Evolutionary conservation across 2,113 vertebrate species (phyloP).

Genomic region (Phasianus colchicus): DNA sequence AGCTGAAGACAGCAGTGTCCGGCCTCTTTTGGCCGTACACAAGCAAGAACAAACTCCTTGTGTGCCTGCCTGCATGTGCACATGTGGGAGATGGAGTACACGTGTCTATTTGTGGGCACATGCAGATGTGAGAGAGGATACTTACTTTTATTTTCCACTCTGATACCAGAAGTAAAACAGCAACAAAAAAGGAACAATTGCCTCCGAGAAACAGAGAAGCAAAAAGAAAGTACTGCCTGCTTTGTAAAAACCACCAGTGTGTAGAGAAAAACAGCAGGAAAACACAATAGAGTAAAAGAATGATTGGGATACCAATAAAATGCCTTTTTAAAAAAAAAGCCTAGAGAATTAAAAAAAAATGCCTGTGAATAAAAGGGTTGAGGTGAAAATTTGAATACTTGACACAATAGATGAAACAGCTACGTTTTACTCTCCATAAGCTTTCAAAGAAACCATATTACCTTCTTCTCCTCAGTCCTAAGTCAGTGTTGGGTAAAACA

Average conservation of each 20-base stretch:
- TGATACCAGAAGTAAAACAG: not conserved
- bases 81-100: not conserved
- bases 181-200: not conserved
- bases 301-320: not conserved
- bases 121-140: accelerated
- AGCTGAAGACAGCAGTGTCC: conserved; percentile 70
- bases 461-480: conserved; percentile 2
- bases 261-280: not conserved
- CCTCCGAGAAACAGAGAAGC: not conserved
- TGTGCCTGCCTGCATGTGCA: not conserved
- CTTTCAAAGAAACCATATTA: conserved; percentile 20
- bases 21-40: conserved; percentile 52
- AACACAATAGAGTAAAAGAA: not conserved
- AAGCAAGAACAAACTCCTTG: conserved; percentile 62
- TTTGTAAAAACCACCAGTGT: not conserved
- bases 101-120: not conserved
- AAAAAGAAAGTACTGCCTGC: not conserved
- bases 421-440: not conserved
- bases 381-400: conserved; percentile 6
- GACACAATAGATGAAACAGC: not conserved
- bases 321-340: not conserved
- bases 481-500: not conserved
- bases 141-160: conserved; percentile 36
- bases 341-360: not conserved
- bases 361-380: not conserved